phyloP scores from a whole-genome alignment of 2,797 vertebrate genomes.

The Sebastes itinus region DNA sequence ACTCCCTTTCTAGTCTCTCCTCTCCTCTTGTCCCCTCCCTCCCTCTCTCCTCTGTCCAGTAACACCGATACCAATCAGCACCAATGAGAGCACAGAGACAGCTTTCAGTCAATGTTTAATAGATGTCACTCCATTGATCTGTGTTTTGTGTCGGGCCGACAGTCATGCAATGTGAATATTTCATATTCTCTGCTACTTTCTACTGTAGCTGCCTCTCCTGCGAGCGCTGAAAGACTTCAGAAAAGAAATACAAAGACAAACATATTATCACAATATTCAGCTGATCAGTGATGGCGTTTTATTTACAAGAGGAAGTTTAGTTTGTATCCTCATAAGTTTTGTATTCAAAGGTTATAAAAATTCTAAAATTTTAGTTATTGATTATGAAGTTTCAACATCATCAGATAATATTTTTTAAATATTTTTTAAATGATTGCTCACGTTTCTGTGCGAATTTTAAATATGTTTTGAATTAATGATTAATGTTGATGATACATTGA shows the following conservation, averaged over 20 bases:
- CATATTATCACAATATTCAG: not conserved
- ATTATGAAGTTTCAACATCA: not conserved
- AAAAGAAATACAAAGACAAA: not conserved
- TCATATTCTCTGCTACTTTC: not conserved
- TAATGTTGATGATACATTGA: not conserved
- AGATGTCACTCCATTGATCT: constrained; percentile 40
- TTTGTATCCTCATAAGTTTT: not conserved
- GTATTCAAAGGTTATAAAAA: not conserved
- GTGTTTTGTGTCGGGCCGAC: constrained; percentile 16
- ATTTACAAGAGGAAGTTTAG: not conserved
- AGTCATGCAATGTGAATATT: constrained; percentile 19
- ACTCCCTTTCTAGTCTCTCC: not conserved
- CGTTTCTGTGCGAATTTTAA: not conserved
- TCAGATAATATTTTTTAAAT: not conserved
- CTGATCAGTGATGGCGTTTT: not conserved
- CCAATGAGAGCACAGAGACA: constrained; percentile 22
- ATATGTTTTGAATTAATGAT: not conserved
- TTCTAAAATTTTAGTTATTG: not conserved
- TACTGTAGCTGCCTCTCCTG: not conserved
- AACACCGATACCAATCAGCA: constrained; percentile 5
- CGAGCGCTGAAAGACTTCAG: not conserved
- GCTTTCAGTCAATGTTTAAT: constrained; percentile 50
- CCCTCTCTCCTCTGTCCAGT: not conserved
- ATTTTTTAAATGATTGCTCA: not conserved
- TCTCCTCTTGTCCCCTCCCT: not conserved